Evolutionary conservation across 2,888 invertebrate genomes (phyloP).

Genomic region (Eilema caniola): DNA sequence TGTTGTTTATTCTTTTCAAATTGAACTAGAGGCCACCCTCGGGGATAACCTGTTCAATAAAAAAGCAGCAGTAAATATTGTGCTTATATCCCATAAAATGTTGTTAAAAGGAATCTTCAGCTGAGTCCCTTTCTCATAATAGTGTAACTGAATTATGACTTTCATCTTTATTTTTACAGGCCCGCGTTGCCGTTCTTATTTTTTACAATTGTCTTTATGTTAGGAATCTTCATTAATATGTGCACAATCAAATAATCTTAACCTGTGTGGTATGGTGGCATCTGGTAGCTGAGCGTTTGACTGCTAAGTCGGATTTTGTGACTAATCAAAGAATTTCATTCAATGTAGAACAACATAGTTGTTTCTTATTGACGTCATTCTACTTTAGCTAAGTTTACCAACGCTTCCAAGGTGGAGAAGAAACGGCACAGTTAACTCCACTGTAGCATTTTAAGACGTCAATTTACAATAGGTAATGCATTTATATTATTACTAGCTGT

Average conservation of each 20-base stretch:
- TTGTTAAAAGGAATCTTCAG: neutral
- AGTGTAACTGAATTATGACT: neutral
- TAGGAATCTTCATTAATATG: neutral
- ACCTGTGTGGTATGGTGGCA: too few species aligned
- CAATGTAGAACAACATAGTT: too few species aligned
- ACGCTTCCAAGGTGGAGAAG: too few species aligned
- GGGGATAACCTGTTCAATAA: neutral
- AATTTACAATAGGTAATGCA: too few species aligned
- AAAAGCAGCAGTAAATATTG: neutral
- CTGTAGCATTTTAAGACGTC: too few species aligned
- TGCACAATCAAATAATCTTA: neutral
- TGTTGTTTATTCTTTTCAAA: neutral
- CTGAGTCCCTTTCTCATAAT: neutral
- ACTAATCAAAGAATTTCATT: too few species aligned
- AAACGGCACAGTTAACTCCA: too few species aligned
- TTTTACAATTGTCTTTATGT: neutral
- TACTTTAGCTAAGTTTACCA: too few species aligned
- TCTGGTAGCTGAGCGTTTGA: too few species aligned
- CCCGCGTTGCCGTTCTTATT: neutral
- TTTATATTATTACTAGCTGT: too few species aligned
- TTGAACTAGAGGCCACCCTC: neutral
- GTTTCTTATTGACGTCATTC: too few species aligned
- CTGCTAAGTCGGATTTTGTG: too few species aligned
- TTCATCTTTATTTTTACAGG: neutral
- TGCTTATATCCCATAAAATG: neutral